phyloP scores from a whole-genome alignment of 1,140 invertebrate genomes.

The Galleria mellonella region DNA sequence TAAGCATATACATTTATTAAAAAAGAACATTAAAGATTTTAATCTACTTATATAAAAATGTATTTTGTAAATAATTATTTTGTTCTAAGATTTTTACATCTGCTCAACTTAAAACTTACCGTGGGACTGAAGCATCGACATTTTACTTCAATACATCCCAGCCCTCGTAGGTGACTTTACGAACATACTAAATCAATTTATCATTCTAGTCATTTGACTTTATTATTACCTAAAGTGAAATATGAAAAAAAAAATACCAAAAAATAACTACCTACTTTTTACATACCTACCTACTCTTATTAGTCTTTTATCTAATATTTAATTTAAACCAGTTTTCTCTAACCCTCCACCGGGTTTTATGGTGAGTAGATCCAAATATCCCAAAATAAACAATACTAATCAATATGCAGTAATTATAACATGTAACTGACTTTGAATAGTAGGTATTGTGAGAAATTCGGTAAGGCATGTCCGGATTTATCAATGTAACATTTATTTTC shows the following conservation, averaged over 20 bases:
- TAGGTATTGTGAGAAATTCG: too few relatives aligned
- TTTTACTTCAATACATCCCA: conserved; percentile 8
- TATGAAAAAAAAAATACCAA: conserved; percentile 1
- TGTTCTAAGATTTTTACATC: conserved; percentile 65
- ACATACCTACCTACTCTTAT: conserved; percentile 1
- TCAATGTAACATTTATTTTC: conserved; percentile 11
- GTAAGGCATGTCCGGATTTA: too few relatives aligned
- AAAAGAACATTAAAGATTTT: conserved; percentile 41
- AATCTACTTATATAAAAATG: conserved; percentile 46
- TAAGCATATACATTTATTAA: conserved; percentile 41
- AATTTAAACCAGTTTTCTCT: neutral
- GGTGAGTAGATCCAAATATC: conserved; percentile 23
- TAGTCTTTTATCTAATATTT: neutral
- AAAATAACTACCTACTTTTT: neutral
- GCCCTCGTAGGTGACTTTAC: neutral
- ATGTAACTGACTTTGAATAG: too few relatives aligned
- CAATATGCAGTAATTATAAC: too few relatives aligned
- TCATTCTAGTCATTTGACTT: conserved; percentile 20
- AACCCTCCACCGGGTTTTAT: conserved; percentile 20
- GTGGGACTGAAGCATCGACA: conserved; percentile 39
- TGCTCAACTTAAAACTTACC: conserved; percentile 66
- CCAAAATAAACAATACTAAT: conserved; percentile 8
- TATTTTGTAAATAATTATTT: conserved; percentile 69
- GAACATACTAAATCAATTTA: conserved; percentile 7
- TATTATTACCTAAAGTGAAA: conserved; percentile 8